These are phyloP conservation scores for Nasonia vitripennis DNA, from an alignment of 1,140 invertebrate genomes.

Conservation along the genomic window DNA sequence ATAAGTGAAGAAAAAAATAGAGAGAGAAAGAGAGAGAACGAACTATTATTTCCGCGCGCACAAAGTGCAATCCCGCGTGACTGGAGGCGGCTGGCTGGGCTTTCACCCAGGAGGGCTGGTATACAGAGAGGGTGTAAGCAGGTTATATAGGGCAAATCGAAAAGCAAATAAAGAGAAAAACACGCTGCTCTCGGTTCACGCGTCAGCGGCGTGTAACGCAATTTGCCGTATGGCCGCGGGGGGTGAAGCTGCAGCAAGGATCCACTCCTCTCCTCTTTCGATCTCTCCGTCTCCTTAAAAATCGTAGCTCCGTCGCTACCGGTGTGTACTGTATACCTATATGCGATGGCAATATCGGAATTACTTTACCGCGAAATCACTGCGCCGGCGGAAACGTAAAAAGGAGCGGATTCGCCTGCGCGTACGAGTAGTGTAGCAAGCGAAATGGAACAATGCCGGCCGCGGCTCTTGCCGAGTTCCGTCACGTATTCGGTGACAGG, in stretches of 20 bases:
- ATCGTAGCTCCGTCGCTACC: background rate
- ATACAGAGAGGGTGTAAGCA: background rate
- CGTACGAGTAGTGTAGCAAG: slow-evolving; percentile 32
- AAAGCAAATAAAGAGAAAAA: background rate
- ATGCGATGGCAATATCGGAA: slow-evolving; percentile 43
- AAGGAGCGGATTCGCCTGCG: background rate
- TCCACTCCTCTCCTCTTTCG: slow-evolving; percentile 11
- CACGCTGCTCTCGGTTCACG: background rate
- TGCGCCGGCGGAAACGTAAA: background rate
- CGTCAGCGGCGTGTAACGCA: background rate
- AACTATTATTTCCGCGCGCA: background rate
- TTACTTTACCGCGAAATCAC: slow-evolving; percentile 43
- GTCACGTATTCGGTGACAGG: slow-evolving; percentile 59
- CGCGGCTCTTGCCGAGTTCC: slow-evolving; percentile 55
- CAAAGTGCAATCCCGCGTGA: background rate
- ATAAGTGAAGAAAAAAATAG: background rate
- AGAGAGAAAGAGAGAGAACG: no score
- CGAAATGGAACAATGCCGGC: slow-evolving; percentile 48
- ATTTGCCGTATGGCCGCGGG: background rate
- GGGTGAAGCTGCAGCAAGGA: background rate
- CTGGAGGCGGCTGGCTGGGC: background rate
- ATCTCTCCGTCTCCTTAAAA: slow-evolving; percentile 35
- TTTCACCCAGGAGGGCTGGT: background rate
- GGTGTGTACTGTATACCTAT: background rate
- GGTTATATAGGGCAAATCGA: background rate